These are phyloP conservation scores for Podiceps cristatus DNA, from an alignment of 2,113 vertebrate genomes.

Conservation along the genomic window DNA sequence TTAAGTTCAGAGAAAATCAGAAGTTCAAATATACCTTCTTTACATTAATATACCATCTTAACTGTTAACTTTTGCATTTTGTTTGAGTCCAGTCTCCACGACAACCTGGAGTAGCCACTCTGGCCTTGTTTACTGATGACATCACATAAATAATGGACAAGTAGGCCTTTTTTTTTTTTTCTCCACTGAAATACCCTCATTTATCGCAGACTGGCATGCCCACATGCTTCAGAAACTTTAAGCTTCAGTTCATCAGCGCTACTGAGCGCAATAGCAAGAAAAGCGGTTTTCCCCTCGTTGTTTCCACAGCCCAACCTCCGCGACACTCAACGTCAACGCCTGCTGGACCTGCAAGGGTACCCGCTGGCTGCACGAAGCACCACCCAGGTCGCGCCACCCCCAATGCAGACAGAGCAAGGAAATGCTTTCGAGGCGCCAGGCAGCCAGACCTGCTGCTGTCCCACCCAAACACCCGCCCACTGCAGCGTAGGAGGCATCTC, in stretches of 20 bases:
- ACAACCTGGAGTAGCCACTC: background rate
- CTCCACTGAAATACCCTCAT: rapidly evolving
- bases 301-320: rapidly evolving
- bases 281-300: rapidly evolving
- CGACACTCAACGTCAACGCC: rapidly evolving
- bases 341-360: rapidly evolving
- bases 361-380: rapidly evolving
- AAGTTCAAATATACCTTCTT: rapidly evolving
- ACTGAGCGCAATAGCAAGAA: rapidly evolving
- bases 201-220: rapidly evolving
- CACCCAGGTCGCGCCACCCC: too few species aligned
- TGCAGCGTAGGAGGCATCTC: rapidly evolving
- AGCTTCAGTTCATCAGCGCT: rapidly evolving
- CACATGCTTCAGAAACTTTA: rapidly evolving
- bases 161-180: background rate
- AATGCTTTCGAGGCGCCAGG: background rate
- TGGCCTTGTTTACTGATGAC: background rate
- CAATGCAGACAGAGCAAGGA: rapidly evolving
- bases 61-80: background rate
- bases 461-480: background rate
- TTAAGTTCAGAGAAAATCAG: rapidly evolving
- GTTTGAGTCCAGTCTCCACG: background rate
- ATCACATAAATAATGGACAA: rapidly evolving
- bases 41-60: background rate
- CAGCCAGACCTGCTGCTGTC: rapidly evolving